These are phyloP conservation scores for Brachyhypopomus occidentalis DNA, from an alignment of 2,113 vertebrate species.

Conservation along the genomic window DNA sequence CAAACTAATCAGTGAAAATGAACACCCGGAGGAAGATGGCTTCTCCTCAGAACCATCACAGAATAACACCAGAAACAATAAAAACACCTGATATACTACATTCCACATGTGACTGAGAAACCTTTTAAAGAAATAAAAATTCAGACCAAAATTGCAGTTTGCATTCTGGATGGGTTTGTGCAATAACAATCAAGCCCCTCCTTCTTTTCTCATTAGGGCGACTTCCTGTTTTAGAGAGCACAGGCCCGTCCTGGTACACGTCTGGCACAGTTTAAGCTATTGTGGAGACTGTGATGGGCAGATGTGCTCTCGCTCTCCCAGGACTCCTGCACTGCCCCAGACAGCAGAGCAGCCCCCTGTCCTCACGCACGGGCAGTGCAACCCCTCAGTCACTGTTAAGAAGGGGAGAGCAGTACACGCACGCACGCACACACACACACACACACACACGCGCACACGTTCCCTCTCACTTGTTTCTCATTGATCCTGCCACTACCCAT, in stretches of 20 bases:
- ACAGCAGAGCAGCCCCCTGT: neutral
- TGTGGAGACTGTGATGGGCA: neutral
- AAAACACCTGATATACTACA: neutral
- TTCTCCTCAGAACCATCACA: neutral
- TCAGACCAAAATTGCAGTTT: neutral
- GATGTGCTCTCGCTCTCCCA: neutral
- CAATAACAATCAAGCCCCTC: no score
- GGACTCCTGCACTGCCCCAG: neutral
- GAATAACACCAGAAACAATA: neutral
- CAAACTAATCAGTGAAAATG: slow-evolving; percentile 57
- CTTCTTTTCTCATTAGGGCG: no score
- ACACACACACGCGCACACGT: slow-evolving; percentile 52
- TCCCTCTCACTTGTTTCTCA: slow-evolving; percentile 70
- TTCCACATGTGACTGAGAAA: neutral
- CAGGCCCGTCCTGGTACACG: no score
- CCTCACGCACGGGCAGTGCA: slow-evolving; percentile 21
- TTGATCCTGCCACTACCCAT: slow-evolving; percentile 79
- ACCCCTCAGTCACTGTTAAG: slow-evolving; percentile 25
- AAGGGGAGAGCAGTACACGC: slow-evolving; percentile 24
- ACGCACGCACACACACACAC: slow-evolving; percentile 34
- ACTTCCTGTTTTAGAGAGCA: no score
- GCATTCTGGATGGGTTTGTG: no score
- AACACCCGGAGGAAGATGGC: slow-evolving; percentile 42
- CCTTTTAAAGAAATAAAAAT: no score
- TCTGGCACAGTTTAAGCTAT: neutral